Base-by-base conservation (phyloP, 64 coral and sea anemone genomes). In the Stylophora pistillata region DNA sequence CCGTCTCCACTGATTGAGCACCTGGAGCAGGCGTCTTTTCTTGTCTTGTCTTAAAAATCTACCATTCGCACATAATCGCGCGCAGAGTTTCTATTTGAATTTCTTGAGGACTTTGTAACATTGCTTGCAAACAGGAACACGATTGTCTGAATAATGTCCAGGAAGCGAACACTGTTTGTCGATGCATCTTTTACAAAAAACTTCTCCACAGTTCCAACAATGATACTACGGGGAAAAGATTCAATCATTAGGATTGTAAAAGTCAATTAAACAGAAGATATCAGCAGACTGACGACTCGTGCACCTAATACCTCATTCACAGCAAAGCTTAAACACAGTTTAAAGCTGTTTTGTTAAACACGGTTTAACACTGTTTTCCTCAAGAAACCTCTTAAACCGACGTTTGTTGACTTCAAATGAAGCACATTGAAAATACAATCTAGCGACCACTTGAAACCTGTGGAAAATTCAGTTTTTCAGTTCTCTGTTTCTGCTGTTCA, bases 161-260 rank as follows among this genome's bases (percentile, higher is more conserved):
- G 96, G 96, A 70, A 98, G 88, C 6, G 96, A 87, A 20, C 93
- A 95, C 34, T 98, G 96, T 66, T 93, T 95, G 29, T 90, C 94
- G 26, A 95, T 95, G 52, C 96, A 98, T 47, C 93, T 80, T 21
- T 91, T 91, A 86, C 96, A 98, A 69, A 98, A 98, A 76, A 98
- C 96, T 80, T 98, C 86, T 17, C 96, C 96, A 78, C 96, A 98
- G 55, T 98, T 98, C 93, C 96, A 98, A 70, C 96, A 98, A 60
- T 98, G 96, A 29, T 98, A 98, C 96, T 98, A 76, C 53, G 27
- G 15, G 20, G 15, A 31, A 56, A 76, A 53, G 10, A 84, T 28
- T 52, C 10, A n/a, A 17, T 4, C 61, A 17, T 16, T 56, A 58
- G 21, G 7, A 47, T 47, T 47, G 37, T 7, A 47, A 47, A 47